Base-by-base conservation (phyloP, 2,888 invertebrate genomes). In the Dermolepida albohirtum region DNA sequence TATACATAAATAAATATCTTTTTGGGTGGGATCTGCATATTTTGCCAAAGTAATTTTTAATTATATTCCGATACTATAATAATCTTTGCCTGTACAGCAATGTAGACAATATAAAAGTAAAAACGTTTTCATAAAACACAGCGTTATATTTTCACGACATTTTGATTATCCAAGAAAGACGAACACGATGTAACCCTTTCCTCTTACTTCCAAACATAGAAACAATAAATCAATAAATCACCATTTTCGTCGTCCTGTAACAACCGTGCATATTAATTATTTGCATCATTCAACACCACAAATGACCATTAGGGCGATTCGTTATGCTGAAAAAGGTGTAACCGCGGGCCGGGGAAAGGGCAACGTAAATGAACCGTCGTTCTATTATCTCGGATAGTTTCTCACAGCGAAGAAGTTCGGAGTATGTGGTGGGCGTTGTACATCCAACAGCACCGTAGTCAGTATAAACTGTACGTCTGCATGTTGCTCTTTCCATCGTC, bases 361-460 rank as follows among this genome's bases (percentile, higher is more conserved):
- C 40, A 39, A 34, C 34, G 34, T 34, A 34, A n/a, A 34, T 34
- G 34, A 34, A 34, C 34, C 34, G 34, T 34, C 34, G 34, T 34
- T 34, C 34, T 34, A 34, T 34, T 34, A 34, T 34, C 34, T 34
- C 6, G 34, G 10, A 34, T 34, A 51, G 52, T 66, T 69, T 69
- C 69, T 69, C 69, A 69, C 66, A 66, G 66, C 39, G 57, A 50
- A 39, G 47, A n/a, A 14, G 64, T 66, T 40, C 51, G 22, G 34
- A 34, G 34, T 34, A 34, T 34, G 34, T 34, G 43, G 69, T 57
- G 66, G 69, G 66, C 59, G 69, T 51, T 51, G 50, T 39, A 29
- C 34, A 50, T 44, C 62, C 52, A n/a, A 52, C 65, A 34, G 34
- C 6, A 7, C 34, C 8, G 34, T 7, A 10, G 34, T 34, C 34